Evolutionary conservation across 37 sponge, comb jelly and placozoan genomes (phyloP).

Genomic region (Axinella damicornis): DNA sequence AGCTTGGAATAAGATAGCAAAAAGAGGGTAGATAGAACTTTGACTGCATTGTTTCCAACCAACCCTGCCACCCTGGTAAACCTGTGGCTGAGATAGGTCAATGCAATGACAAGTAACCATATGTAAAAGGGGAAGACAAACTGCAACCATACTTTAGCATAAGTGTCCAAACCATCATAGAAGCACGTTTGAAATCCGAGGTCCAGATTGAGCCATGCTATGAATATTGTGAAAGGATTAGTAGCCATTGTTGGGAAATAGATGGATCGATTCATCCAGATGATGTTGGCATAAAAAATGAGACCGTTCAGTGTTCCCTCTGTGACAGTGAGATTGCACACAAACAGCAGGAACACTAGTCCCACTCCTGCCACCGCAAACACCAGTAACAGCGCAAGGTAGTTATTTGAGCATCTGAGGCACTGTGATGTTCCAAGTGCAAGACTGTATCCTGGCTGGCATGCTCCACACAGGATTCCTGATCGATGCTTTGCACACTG

Average conservation of each 20-base stretch:
- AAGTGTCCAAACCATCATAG: neutral
- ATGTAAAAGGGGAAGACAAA: constrained; percentile 32
- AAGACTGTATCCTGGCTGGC: neutral
- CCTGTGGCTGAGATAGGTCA: neutral
- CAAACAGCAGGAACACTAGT: neutral
- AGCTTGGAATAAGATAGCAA: constrained; percentile 23
- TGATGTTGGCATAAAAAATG: constrained; percentile 23
- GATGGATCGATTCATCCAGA: neutral
- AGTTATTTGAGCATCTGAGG: neutral
- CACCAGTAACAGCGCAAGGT: neutral
- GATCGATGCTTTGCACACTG: too few species aligned
- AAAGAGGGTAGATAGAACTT: constrained; percentile 1
- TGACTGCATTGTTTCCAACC: neutral
- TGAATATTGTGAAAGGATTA: neutral
- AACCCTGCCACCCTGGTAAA: neutral
- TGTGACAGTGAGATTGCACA: neutral
- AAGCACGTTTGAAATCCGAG: neutral
- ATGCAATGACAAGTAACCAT: neutral
- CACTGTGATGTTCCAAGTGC: neutral
- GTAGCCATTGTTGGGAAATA: neutral
- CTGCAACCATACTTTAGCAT: constrained; percentile 20
- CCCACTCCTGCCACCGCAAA: neutral
- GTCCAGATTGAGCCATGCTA: neutral
- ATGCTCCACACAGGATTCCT: constrained; percentile 18
- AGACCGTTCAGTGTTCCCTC: constrained; percentile 21